Percentiles rank a stretch among this genome's conserved stretches.
phyloP scores from a whole-genome alignment of 2,113 vertebrate genomes.

The Vulpes ferrilata region DNA sequence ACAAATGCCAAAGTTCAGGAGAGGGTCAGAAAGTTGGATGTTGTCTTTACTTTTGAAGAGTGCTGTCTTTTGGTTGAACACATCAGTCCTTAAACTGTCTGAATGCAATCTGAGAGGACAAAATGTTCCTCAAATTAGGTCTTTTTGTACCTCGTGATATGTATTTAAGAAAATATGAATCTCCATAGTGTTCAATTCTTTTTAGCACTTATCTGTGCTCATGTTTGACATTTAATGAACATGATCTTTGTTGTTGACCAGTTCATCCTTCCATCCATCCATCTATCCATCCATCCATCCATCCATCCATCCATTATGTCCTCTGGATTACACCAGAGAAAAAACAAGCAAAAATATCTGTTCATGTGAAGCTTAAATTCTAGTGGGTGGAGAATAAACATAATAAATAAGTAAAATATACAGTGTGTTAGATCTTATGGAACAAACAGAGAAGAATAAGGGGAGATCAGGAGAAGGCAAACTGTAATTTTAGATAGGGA shows the following conservation, averaged over 20 bases:
- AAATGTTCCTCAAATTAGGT: neutral
- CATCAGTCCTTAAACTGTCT: conserved; percentile 14
- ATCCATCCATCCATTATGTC: neutral
- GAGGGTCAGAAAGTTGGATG: conserved; percentile 11
- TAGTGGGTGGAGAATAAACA: neutral
- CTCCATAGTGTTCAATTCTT: neutral
- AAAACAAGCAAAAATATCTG: neutral
- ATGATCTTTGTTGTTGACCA: neutral
- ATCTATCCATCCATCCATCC: neutral
- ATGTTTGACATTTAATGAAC: neutral
- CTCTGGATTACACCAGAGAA: neutral
- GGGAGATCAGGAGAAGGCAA: neutral
- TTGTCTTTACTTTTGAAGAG: conserved; percentile 49
- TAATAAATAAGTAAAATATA: neutral
- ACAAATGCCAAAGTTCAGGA: conserved; percentile 58
- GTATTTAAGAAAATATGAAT: neutral
- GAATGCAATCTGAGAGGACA: neutral
- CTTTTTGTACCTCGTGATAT: neutral
- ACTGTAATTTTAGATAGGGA: neutral
- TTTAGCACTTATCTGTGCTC: neutral
- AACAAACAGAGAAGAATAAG: neutral
- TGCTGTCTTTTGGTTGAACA: neutral
- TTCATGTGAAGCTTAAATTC: neutral
- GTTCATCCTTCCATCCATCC: neutral
- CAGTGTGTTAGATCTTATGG: neutral